A percentile compares a stretch with the other conserved stretches of the same genome.
Evolutionary conservation across 2,797 vertebrate species (phyloP).

Genomic region (Micropoecilia bifurca): DNA sequence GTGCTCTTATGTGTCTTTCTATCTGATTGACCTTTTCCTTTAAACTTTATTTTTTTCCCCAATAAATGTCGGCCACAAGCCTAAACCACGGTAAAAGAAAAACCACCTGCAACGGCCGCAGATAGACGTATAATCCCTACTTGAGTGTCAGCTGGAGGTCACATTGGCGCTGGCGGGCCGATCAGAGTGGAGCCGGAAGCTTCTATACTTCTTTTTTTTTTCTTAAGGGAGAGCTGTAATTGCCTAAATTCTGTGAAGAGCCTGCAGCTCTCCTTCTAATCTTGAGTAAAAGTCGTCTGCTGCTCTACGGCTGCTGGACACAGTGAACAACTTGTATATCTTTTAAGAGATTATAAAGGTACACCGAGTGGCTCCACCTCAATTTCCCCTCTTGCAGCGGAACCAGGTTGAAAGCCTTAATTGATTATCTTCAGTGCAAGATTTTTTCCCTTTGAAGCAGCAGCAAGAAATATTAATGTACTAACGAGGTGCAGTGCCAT

Average conservation of each 20-base stretch:
- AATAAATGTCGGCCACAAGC: constrained; percentile 8
- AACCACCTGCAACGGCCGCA: constrained; percentile 13
- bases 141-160: constrained; percentile 14
- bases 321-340: constrained; percentile 15
- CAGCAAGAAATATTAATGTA: constrained; percentile 37
- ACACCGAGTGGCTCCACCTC: constrained; percentile 16
- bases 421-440: constrained; percentile 41
- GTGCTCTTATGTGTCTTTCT: not conserved
- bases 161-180: constrained; percentile 13
- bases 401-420: constrained; percentile 33
- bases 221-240: constrained; percentile 36
- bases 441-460: constrained; percentile 43
- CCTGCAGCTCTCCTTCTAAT: constrained; percentile 28
- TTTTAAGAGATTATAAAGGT: constrained; percentile 26
- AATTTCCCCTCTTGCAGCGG: constrained; percentile 10
- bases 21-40: constrained; percentile 4
- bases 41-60: not conserved
- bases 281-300: constrained; percentile 26
- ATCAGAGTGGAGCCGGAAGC: constrained; percentile 16
- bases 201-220: not conserved
- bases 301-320: constrained; percentile 10
- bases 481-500: constrained; percentile 25
- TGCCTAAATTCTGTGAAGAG: constrained; percentile 32
- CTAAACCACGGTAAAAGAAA: not conserved
- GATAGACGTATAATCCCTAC: constrained; percentile 21